Evolutionary conservation across 2,888 invertebrate genomes (phyloP), one percentile per base, ranked within the genome.

Genomic region (Ichneumoninae sp.): DNA sequence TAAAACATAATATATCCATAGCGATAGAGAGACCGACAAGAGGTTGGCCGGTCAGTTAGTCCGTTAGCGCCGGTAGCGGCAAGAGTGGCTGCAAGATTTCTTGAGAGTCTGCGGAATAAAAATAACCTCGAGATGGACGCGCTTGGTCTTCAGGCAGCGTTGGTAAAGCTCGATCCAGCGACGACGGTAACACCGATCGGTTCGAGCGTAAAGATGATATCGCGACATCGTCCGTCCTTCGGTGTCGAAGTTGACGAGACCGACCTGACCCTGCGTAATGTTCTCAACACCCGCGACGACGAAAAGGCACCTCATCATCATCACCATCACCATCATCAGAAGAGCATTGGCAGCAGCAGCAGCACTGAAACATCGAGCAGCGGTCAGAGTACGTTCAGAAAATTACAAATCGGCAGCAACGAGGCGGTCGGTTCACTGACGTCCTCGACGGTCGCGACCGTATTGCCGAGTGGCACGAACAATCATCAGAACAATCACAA

Each of bases 151-250:
- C 93, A 93, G 86, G 93, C 93, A 40, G 93, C 93, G 44, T 81
- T 93, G 85, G 93, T 93, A 13, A 93, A 93, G 86, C 90, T 93
- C 75, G 93, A 93, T 81, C 93, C 93, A 57, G 93, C 92, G 13
- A 93, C 93, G 44, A 93, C 93, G 76, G 93, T 93, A 36, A 93
- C 93, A 77, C 93, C 93, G 74, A 92, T 93, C 54, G 90, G 91
- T n/a, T 88, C 91, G 8, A 85, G 86, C 22, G 90, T 87, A 65
- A 89, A 91, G 66, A 91, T 91, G 57, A 84, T 93, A 40, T 82
- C 89, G 3, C 90, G 86, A 79, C 82, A 87, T 82, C 89, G 89
- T 47, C 69, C 86, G 33, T 26, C 87, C 1, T 87, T 86, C 36
- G 66, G 65, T n/a, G 83, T 82, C 19, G 87, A 87, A 22, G 76